phyloP scores from a whole-genome alignment of 2,797 vertebrate species.

The Melanotaenia trifasciata region DNA sequence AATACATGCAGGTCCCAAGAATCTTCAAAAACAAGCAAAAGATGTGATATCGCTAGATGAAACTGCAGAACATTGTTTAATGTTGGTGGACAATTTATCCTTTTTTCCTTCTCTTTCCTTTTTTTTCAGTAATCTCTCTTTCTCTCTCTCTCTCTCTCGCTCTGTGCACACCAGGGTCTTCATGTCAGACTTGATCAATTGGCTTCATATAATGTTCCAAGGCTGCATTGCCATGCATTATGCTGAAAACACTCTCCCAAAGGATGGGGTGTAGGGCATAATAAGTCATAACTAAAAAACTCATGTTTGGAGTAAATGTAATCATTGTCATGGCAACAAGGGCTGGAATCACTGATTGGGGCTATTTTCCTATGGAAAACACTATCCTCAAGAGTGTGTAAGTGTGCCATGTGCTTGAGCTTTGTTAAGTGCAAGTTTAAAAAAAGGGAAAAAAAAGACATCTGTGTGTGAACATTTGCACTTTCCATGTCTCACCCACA shows the following conservation, averaged over 20 bases:
- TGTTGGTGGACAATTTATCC: conserved; percentile 8
- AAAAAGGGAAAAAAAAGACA: conserved; percentile 33
- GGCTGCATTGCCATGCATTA: conserved; percentile 57
- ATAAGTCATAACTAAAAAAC: conserved; percentile 59
- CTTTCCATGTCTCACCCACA: conserved; percentile 59
- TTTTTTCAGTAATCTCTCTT: neutral
- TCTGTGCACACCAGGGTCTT: conserved; percentile 30
- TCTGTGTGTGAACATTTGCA: conserved; percentile 57
- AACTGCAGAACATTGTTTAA: neutral
- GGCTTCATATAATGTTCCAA: conserved; percentile 47
- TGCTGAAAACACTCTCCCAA: conserved; percentile 42
- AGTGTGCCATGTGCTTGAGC: conserved; percentile 43
- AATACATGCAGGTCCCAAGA: neutral
- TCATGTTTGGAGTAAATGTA: conserved; percentile 78
- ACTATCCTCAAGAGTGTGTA: conserved; percentile 39
- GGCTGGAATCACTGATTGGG: conserved; percentile 78
- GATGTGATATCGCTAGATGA: conserved; percentile 10
- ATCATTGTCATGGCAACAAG: conserved; percentile 78
- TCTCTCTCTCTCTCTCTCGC: conserved; percentile 2
- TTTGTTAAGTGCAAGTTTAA: conserved; percentile 35
- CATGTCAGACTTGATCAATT: conserved; percentile 62
- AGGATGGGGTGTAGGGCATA: conserved; percentile 54
- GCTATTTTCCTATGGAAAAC: conserved; percentile 73
- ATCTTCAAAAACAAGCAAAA: conserved; percentile 9
- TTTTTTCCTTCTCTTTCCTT: conserved; percentile 7